These are phyloP conservation scores for Eulimnadia texana DNA, from an alignment of 1,140 invertebrate genomes.

Conservation along the genomic window DNA sequence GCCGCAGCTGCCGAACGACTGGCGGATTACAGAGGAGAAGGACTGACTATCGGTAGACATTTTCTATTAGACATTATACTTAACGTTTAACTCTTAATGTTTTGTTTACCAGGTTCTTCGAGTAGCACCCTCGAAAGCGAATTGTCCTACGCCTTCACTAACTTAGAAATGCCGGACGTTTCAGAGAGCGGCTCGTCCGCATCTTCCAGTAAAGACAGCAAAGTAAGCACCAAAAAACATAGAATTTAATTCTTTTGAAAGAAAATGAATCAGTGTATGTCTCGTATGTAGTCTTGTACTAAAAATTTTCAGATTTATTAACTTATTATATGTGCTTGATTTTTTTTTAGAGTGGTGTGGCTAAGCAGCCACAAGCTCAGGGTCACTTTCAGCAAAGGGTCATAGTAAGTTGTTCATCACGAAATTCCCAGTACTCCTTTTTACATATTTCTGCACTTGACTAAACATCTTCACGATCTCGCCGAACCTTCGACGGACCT, in stretches of 20 bases:
- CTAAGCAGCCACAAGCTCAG: constrained; percentile 13
- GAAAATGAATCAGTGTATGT: not conserved
- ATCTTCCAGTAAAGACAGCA: constrained; percentile 12
- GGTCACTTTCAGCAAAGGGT: constrained; percentile 12
- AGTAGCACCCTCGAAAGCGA: not conserved
- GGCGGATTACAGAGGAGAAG: constrained; percentile 27
- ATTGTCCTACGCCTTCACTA: not conserved
- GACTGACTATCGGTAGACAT: constrained; percentile 11
- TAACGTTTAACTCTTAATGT: not conserved
- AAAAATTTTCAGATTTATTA: not conserved
- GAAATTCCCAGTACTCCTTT: not conserved
- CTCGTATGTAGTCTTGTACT: not conserved
- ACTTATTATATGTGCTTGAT: constrained; percentile 6
- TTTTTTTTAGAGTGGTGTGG: constrained; percentile 15
- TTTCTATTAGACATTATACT: not conserved
- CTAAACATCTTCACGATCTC: no score
- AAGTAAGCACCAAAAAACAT: constrained; percentile 5
- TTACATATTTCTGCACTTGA: not conserved
- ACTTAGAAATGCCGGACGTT: constrained; percentile 13
- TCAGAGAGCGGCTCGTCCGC: constrained; percentile 5
- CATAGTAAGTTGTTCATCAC: constrained; percentile 14
- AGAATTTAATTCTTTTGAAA: no score
- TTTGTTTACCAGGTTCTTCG: constrained; percentile 6
- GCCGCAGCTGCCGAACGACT: constrained; percentile 27
- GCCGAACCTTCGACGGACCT: not conserved